phyloP scores from a whole-genome alignment of 2,113 vertebrate species.

The Rhineura floridana region DNA sequence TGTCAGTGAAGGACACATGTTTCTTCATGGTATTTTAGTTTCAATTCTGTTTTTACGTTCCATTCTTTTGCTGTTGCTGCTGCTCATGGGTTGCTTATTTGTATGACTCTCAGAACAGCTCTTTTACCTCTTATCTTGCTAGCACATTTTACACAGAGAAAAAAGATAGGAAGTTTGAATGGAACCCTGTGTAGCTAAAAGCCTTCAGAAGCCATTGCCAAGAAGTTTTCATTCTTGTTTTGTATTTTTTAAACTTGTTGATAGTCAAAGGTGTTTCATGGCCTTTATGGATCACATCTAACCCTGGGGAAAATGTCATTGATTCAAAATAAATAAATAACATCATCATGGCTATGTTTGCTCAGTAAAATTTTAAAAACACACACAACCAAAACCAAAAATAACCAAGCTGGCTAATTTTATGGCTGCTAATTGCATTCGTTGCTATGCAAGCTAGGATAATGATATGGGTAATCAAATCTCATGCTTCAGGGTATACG shows the following conservation, averaged over 20 bases:
- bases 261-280: slow-evolving; percentile 48
- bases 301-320: slow-evolving; percentile 22
- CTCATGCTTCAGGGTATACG: slow-evolving; percentile 80
- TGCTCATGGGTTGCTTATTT: slow-evolving; percentile 17
- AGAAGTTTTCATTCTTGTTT: slow-evolving; percentile 44
- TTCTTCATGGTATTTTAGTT: slow-evolving; percentile 30
- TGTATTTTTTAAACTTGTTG: slow-evolving; percentile 35
- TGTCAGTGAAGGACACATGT: not conserved
- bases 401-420: slow-evolving; percentile 76
- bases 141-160: slow-evolving; percentile 3
- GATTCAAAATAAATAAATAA: slow-evolving; percentile 49
- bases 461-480: slow-evolving; percentile 84
- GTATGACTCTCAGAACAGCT: slow-evolving; percentile 38
- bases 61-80: not conserved
- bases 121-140: slow-evolving; percentile 56
- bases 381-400: slow-evolving; percentile 57
- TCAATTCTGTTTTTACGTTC: slow-evolving; percentile 28
- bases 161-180: slow-evolving; percentile 33
- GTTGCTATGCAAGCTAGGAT: slow-evolving; percentile 78
- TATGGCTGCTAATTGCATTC: slow-evolving; percentile 76
- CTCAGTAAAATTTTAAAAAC: slow-evolving; percentile 62
- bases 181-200: slow-evolving; percentile 43
- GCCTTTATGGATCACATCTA: slow-evolving; percentile 46
- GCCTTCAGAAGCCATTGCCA: slow-evolving; percentile 21
- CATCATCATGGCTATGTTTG: slow-evolving; percentile 66